Base-by-base conservation (phyloP, 2,888 invertebrate species). In the Dolichopus griseipennis region DNA sequence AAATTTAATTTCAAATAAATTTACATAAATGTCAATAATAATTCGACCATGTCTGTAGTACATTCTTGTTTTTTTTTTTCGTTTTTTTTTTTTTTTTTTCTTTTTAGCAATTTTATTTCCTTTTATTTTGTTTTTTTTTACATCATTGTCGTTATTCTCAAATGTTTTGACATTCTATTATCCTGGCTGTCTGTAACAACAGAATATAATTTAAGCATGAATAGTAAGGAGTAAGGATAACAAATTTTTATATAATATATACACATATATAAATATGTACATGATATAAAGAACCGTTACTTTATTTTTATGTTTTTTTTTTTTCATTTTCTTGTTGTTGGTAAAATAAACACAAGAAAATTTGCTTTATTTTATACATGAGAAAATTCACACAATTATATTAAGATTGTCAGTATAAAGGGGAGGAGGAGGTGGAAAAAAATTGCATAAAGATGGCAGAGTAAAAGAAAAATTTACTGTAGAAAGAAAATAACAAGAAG, bases 21-120 rank as follows among this genome's bases (percentile, higher is more conserved):
- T 52, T 52, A 52, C 52, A 52, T 52, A 52, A 52, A 52, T 52
- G 52, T 52, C 52, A 52, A 52, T 52, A 52, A 18, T 52, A 52
- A 18, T 52, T 52, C 52, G 52, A 52, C 52, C 52, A 52, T 52
- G 52, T 52, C 52, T 52, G 5, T 52, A 52, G 27, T 27, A 41
- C 15, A 41, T 41, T 12, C 9, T 41, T 41, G 3, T n/a, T n/a
- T n/a, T n/a, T n/a, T n/a, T n/a, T n/a, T n/a, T n/a, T n/a, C n/a
- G n/a, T n/a, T 5, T 7, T 15, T 41, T 41, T 5, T 5, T 15
- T 41, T 41, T 15, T 41, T 41, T 41, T 41, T 41, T 41, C 8
- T 41, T 41, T 12, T 41, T 9, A 6, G 15, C 41, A 41, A 15
- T 41, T 41, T 41, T 41, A 15, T 52, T 52, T 52, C n/a, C 18